These are phyloP conservation scores for Ectropis grisescens DNA, from an alignment of 1,140 invertebrate genomes.

Conservation along the genomic window DNA sequence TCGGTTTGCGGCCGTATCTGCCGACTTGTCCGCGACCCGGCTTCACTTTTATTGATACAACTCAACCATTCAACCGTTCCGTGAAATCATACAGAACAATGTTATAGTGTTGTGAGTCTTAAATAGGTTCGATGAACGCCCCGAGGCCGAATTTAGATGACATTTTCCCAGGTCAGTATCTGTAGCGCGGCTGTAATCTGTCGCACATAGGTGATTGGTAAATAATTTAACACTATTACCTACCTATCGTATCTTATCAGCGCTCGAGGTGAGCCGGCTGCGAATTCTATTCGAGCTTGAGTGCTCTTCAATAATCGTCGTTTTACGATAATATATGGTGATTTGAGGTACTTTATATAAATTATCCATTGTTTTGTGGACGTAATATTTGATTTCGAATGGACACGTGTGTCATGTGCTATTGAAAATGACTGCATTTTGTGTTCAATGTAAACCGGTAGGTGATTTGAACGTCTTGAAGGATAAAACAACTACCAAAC, in stretches of 20 bases:
- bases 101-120: too few species aligned
- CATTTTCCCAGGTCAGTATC: slow-evolving; percentile 39
- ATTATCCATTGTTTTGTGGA: slow-evolving; percentile 4
- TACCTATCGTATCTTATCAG: background rate
- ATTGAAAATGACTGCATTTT: too few species aligned
- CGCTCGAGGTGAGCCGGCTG: background rate
- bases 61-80: background rate
- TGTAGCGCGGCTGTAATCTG: slow-evolving; percentile 1
- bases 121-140: slow-evolving; percentile 36
- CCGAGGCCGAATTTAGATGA: slow-evolving; percentile 26
- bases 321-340: too few species aligned
- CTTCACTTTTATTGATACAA: slow-evolving; percentile 13
- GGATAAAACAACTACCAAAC: too few species aligned
- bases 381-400: too few species aligned
- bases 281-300: too few species aligned
- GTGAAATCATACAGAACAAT: too few species aligned
- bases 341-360: slow-evolving; percentile 11
- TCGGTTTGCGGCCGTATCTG: slow-evolving; percentile 35
- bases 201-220: slow-evolving; percentile 6
- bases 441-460: too few species aligned
- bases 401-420: too few species aligned
- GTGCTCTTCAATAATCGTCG: too few species aligned
- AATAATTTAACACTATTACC: slow-evolving; percentile 4
- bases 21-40: slow-evolving; percentile 7
- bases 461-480: too few species aligned